Base-by-base conservation (phyloP, 2,888 invertebrate species). In the Cephalotes varians region DNA sequence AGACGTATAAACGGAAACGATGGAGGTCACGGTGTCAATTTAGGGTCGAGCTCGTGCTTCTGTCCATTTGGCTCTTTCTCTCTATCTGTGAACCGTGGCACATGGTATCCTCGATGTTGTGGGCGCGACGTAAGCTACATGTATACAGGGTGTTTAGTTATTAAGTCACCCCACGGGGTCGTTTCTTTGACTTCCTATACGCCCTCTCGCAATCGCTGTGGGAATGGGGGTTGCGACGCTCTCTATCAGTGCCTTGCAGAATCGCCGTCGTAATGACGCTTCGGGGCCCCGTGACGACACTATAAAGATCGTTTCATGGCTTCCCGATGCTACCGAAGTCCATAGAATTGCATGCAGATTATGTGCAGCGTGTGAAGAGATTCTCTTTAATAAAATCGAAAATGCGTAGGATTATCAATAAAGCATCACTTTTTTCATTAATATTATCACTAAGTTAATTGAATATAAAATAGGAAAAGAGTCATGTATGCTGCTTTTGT, bases 131-230 rank as follows among this genome's bases (percentile, higher is more conserved):
- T 58, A 85, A 86, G 87, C 85, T 87, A 84, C 86, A 82, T 85
- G 87, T 90, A 91, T 92, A 90, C 87, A 89, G 92, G 92, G 91
- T 93, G 93, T 93, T 93, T 92, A 91, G 93, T 92, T 94, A 93
- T 93, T 93, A 93, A 94, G 92, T 93, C 93, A 91, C 92, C 92
- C 92, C 85, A 90, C 85, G 88, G 89, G 87, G 90, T 89, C 87
- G 86, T 89, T 91, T 90, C 88, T 81, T 86, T 85, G 85, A 88
- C 90, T 88, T 88, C 86, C 87, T 87, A 87, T 85, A 86, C 90
- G 83, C 90, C 86, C 89, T 80, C 86, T 84, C 81, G 86, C 85
- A 86, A 90, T 88, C 88, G 88, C 88, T 90, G 87, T 91, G 91
- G 91, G 90, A 92, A 91, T 89, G 85, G 90, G 87, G 86, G 80